Percentiles rank a stretch among this genome's conserved stretches.
Evolutionary conservation across 2,113 vertebrate genomes (phyloP).

Genomic region (Gallinago media): DNA sequence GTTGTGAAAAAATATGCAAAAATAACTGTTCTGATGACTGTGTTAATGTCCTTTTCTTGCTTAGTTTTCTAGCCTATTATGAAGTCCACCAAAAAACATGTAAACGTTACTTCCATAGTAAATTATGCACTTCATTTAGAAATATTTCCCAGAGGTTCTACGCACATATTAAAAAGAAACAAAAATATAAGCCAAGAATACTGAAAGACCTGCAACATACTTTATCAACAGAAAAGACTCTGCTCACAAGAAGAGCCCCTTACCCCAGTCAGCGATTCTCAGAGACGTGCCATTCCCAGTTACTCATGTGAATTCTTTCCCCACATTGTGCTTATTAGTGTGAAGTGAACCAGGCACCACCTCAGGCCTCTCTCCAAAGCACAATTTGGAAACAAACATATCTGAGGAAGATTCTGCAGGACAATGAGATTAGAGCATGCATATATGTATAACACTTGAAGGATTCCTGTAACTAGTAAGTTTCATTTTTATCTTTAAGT

Average conservation of each 20-base stretch:
- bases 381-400: not conserved
- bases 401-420: not conserved
- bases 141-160: not conserved
- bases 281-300: not conserved
- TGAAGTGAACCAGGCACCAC: not conserved
- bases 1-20: not conserved
- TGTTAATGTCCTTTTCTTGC: not conserved
- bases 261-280: not conserved
- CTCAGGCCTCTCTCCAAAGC: not conserved
- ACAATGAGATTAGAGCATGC: not conserved
- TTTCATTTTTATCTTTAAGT: not conserved
- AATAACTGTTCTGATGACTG: not conserved
- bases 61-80: not conserved
- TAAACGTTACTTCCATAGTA: not conserved
- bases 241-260: not conserved
- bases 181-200: not conserved
- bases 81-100: not conserved
- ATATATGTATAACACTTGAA: not conserved
- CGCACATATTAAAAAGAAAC: not conserved
- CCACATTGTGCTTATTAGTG: not conserved
- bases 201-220: not conserved
- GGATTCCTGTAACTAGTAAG: not conserved
- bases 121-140: not conserved
- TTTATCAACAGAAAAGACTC: not conserved
- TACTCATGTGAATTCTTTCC: not conserved